Conservation (phyloP, 2,797 vertebrate genomes). For the Eupleurogrammus muticus region DNA sequence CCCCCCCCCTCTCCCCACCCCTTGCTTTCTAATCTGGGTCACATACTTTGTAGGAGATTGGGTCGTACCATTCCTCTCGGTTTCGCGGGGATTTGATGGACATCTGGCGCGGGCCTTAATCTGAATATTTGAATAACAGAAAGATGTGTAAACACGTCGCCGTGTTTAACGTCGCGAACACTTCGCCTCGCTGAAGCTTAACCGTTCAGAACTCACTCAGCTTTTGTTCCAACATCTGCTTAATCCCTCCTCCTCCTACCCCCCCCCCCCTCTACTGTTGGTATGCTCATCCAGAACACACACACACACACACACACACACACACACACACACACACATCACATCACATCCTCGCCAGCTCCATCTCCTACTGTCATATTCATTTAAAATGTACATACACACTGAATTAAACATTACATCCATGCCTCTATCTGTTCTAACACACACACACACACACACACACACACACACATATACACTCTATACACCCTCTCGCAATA, state of each 20-base stretch:
- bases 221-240: constrained; percentile 46
- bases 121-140: constrained; percentile 81
- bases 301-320: too few relatives aligned
- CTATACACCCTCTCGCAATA: constrained; percentile 48
- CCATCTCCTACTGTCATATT: constrained; percentile 68
- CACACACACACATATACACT: too few relatives aligned
- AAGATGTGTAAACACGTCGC: constrained; percentile 68
- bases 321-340: too few relatives aligned
- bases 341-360: constrained; percentile 58
- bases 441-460: too few relatives aligned
- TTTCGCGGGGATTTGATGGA: constrained; percentile 79
- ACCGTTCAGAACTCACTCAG: constrained; percentile 29
- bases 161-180: constrained; percentile 63
- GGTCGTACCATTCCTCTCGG: constrained; percentile 81
- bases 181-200: constrained; percentile 48
- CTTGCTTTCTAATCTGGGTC: constrained; percentile 85
- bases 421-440: constrained; percentile 52
- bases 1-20: too few relatives aligned
- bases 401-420: constrained; percentile 80
- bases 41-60: constrained; percentile 84
- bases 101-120: constrained; percentile 81
- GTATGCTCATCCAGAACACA: constrained; percentile 50
- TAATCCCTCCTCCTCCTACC: constrained; percentile 44
- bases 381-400: constrained; percentile 78
- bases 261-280: constrained; percentile 42